Evolutionary conservation across 2,797 vertebrate genomes (phyloP).

Genomic region (Crocidura indochinensis): DNA sequence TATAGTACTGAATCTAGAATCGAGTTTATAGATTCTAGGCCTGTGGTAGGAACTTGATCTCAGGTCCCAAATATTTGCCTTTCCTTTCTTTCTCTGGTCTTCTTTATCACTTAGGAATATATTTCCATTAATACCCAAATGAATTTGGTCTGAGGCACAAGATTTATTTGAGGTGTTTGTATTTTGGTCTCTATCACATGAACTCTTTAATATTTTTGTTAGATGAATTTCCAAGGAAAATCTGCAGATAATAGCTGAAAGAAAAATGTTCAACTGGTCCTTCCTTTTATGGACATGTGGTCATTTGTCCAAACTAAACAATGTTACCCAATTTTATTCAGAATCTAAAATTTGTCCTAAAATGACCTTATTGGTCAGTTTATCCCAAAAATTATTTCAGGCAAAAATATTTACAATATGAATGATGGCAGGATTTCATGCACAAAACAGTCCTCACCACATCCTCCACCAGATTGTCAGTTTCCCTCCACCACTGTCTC

Average conservation of each 20-base stretch:
- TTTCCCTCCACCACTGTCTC: background rate
- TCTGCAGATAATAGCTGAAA: conserved; percentile 68
- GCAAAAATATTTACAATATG: background rate
- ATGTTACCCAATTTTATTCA: conserved; percentile 80
- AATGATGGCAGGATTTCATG: too few relatives aligned
- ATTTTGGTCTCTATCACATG: accelerated
- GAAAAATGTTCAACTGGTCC: conserved; percentile 19
- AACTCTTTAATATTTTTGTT: conserved; percentile 40
- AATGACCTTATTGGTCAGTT: conserved; percentile 68
- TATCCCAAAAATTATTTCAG: conserved; percentile 31
- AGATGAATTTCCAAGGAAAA: conserved; percentile 70
- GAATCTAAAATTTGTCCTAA: conserved; percentile 85
- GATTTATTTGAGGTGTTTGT: background rate
- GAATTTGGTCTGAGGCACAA: background rate
- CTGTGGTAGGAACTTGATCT: too few relatives aligned
- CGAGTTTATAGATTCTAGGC: too few relatives aligned
- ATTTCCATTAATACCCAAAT: accelerated
- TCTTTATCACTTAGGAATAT: conserved; percentile 34
- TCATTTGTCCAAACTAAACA: conserved; percentile 82
- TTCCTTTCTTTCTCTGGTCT: background rate
- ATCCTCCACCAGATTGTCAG: background rate
- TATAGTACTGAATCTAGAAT: too few relatives aligned
- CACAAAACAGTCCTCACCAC: too few relatives aligned
- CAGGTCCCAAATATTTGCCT: background rate
- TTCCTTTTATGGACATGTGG: conserved; percentile 87